Evolutionary conservation across 2,888 invertebrate genomes (phyloP).

Genomic region (Cephus runcator): DNA sequence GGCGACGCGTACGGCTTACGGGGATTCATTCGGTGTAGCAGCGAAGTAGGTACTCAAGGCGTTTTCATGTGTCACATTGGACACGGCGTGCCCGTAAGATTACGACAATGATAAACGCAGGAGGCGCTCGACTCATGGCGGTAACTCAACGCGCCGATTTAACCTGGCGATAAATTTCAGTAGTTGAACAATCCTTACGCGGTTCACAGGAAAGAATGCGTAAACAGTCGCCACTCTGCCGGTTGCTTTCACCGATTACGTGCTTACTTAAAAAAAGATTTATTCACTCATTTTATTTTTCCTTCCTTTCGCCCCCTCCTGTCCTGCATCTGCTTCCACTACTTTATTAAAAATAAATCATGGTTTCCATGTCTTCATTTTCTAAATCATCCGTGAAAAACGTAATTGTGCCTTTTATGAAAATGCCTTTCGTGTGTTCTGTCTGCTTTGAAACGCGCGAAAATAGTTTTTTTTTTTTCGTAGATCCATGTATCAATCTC

Average conservation of each 20-base stretch:
- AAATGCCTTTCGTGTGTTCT: not conserved
- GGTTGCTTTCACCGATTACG: not conserved
- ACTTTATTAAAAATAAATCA: not conserved
- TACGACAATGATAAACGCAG: conserved; percentile 4
- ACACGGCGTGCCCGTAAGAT: not conserved
- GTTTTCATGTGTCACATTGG: conserved; percentile 1
- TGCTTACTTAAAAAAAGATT: not conserved
- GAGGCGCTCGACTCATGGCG: not conserved
- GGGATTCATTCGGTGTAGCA: not conserved
- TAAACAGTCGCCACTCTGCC: not conserved
- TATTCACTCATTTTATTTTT: not conserved
- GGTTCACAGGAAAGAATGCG: not conserved
- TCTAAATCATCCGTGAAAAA: not conserved
- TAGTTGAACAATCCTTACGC: not conserved
- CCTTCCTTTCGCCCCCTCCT: not conserved
- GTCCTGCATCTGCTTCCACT: not conserved
- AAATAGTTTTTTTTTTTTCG: not conserved
- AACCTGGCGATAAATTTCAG: not conserved
- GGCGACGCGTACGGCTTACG: not conserved
- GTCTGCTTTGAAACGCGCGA: not conserved
- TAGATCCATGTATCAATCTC: not conserved
- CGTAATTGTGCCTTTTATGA: not conserved
- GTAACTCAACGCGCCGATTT: not conserved
- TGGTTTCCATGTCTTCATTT: not conserved
- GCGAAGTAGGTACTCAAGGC: not conserved